phyloP scores from a whole-genome alignment of 2,113 vertebrate species.

The Phalacrocorax carbo region DNA sequence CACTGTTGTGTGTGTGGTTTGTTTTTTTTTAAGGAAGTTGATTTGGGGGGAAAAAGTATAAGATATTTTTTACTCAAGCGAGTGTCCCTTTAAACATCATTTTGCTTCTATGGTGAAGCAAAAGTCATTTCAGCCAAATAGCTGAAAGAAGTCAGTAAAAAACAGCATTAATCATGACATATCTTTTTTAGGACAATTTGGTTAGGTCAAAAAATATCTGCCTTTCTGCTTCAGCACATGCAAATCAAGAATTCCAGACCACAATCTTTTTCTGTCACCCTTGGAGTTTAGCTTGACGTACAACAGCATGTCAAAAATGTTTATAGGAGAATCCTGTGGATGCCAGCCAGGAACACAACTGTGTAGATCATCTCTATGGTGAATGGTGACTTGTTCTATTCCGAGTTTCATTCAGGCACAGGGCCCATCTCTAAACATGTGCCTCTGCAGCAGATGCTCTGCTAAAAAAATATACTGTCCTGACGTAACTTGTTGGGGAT shows the following conservation, averaged over 20 bases:
- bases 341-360: neutral
- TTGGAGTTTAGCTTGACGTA: neutral
- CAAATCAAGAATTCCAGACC: neutral
- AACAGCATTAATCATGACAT: neutral
- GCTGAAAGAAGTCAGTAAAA: neutral
- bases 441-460: neutral
- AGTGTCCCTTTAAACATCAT: neutral
- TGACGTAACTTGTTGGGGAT: neutral
- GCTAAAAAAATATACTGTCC: neutral
- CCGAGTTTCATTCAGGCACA: neutral
- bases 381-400: neutral
- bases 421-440: neutral
- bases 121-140: neutral
- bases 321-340: neutral
- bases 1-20: neutral
- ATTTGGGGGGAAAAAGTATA: neutral
- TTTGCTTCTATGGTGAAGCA: neutral
- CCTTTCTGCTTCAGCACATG: neutral
- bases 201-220: neutral
- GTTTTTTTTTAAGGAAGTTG: neutral
- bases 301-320: neutral
- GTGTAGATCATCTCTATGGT: neutral
- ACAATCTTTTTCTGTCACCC: neutral
- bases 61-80: neutral
- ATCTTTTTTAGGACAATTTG: neutral